A percentile compares a stretch with the other conserved stretches of the same genome.
These are phyloP conservation scores for Plusia festucae DNA, from an alignment of 2,888 invertebrate species.

Conservation along the genomic window DNA sequence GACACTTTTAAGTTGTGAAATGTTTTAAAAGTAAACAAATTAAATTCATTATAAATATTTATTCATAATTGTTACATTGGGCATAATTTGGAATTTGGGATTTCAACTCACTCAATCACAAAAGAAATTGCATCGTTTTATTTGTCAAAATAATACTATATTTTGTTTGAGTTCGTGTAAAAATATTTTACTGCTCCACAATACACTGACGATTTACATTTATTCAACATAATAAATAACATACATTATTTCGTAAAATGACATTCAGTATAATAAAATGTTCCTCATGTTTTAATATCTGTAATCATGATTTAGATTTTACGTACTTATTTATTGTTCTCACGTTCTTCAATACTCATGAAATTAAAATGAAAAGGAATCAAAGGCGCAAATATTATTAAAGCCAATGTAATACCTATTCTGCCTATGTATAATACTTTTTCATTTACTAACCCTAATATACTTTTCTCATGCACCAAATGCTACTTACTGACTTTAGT, in stretches of 20 bases:
- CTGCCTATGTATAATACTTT: constrained; percentile 15
- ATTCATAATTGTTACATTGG: constrained; percentile 86
- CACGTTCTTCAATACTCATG: background rate
- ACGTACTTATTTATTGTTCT: constrained; percentile 24
- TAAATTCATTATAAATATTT: constrained; percentile 87
- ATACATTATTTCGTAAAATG: constrained; percentile 13
- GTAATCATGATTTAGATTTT: constrained; percentile 46
- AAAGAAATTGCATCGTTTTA: constrained; percentile 48
- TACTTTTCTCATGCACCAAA: constrained; percentile 11
- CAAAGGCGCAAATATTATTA: constrained; percentile 21
- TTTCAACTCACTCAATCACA: constrained; percentile 64
- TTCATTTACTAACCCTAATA: constrained; percentile 10
- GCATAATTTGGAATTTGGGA: constrained; percentile 83
- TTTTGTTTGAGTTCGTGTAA: constrained; percentile 44
- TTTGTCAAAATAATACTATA: constrained; percentile 48
- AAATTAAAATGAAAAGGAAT: background rate
- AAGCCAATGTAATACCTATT: constrained; percentile 10
- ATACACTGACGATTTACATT: constrained; percentile 31
- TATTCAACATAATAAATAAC: constrained; percentile 10
- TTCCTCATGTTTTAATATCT: constrained; percentile 17
- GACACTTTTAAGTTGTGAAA: background rate
- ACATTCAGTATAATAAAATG: constrained; percentile 11
- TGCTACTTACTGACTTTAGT: background rate
- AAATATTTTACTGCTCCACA: constrained; percentile 66
- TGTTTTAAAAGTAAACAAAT: constrained; percentile 49